phyloP scores from a whole-genome alignment of 1,140 invertebrate genomes.

The Plectrocnemia conspersa region DNA sequence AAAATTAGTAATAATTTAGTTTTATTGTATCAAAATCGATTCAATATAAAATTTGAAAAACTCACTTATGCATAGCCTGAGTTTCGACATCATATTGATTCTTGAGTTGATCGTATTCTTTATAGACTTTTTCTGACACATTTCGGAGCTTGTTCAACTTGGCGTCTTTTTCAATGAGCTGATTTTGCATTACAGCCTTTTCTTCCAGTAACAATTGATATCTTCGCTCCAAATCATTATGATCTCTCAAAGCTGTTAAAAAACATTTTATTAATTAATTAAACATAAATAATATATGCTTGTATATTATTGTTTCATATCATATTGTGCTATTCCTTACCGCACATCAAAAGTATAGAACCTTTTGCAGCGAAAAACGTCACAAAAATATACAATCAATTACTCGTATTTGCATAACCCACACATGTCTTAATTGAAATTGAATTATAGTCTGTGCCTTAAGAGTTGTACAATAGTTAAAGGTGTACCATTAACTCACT shows the following conservation, averaged over 20 bases:
- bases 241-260: constrained; percentile 54
- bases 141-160: constrained; percentile 58
- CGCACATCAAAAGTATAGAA: no score
- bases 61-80: constrained; percentile 60
- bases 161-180: constrained; percentile 57
- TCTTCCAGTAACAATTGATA: constrained; percentile 55
- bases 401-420: no score
- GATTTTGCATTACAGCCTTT: constrained; percentile 52
- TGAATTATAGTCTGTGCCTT: no score
- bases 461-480: no score
- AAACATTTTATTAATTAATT: constrained; percentile 12
- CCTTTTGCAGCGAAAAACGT: no score
- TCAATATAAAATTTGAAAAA: constrained; percentile 4
- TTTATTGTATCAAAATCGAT: constrained; percentile 14
- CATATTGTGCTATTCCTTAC: no score
- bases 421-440: no score
- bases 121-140: constrained; percentile 66
- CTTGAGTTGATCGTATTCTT: constrained; percentile 67
- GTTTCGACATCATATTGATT: constrained; percentile 67
- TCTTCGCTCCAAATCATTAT: constrained; percentile 57
- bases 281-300: no score
- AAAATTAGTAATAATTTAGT: constrained; percentile 34
- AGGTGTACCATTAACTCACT: no score
- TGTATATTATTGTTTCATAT: no score
- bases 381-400: no score